A percentile compares a stretch with the other conserved stretches of the same genome.
phyloP scores from a whole-genome alignment of 2,888 invertebrate species.

The Leptopterna dolabrata region DNA sequence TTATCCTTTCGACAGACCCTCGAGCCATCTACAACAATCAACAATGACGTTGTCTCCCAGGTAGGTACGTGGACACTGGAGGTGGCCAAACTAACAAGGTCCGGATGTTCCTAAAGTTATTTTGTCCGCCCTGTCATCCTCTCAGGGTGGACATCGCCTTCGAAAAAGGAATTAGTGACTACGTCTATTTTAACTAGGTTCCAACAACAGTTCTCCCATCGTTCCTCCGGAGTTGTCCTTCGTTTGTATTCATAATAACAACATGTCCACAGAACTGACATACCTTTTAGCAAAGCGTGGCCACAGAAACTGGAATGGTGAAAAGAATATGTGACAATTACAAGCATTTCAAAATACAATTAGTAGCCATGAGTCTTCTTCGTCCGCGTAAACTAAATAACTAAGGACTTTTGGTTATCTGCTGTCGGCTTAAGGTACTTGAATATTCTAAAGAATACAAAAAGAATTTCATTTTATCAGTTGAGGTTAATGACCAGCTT shows the following conservation, averaged over 20 bases:
- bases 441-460: too few relatives aligned
- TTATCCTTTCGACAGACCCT: not conserved
- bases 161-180: constrained; percentile 3
- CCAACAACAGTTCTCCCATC: not conserved
- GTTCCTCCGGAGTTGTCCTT: not conserved
- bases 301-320: not conserved
- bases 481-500: too few relatives aligned
- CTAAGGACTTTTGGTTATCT: too few relatives aligned
- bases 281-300: not conserved
- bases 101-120: constrained; percentile 19
- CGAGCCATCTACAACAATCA: not conserved
- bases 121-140: constrained; percentile 8
- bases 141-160: not conserved
- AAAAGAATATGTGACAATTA: not conserved
- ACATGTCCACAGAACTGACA: not conserved
- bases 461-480: too few relatives aligned
- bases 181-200: not conserved
- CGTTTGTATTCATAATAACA: constrained; percentile 18
- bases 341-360: not conserved
- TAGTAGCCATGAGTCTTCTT: too few relatives aligned
- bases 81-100: constrained; percentile 26
- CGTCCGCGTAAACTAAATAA: too few relatives aligned
- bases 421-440: too few relatives aligned
- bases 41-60: not conserved
- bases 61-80: not conserved